Percentiles rank a stretch among this genome's conserved stretches.
These are phyloP conservation scores for Eutolmus rufibarbis DNA, from an alignment of 2,888 invertebrate genomes.

Conservation along the genomic window DNA sequence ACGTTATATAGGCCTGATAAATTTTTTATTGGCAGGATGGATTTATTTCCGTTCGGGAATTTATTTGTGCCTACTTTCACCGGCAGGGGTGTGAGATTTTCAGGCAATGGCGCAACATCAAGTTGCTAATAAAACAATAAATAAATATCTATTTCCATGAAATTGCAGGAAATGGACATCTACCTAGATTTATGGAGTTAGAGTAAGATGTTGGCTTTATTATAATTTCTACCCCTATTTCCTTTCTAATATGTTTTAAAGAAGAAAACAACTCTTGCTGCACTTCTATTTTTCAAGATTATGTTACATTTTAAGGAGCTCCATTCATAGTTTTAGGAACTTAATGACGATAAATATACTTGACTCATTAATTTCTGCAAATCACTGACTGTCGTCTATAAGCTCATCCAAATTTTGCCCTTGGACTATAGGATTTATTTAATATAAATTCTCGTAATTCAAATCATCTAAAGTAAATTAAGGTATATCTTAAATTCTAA, in stretches of 20 bases:
- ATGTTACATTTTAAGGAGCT: too few species aligned
- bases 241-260: background rate
- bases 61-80: background rate
- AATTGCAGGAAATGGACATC: background rate
- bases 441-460: too few species aligned
- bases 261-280: background rate
- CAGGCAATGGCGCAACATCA: background rate
- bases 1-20: background rate
- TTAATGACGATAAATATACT: too few species aligned
- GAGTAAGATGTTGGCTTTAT: background rate
- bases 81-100: background rate
- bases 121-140: too few species aligned
- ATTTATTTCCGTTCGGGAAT: background rate
- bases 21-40: constrained; percentile 7
- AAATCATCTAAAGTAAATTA: background rate
- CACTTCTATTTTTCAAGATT: too few species aligned
- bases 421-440: too few species aligned
- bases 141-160: background rate
- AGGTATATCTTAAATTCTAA: background rate
- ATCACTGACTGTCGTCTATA: too few species aligned
- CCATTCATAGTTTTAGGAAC: too few species aligned
- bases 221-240: background rate
- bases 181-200: background rate
- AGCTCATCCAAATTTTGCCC: too few species aligned
- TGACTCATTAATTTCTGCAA: too few species aligned